These are phyloP conservation scores for Mesoclemmys tuberculata DNA, from an alignment of 2,113 vertebrate genomes.

Conservation along the genomic window DNA sequence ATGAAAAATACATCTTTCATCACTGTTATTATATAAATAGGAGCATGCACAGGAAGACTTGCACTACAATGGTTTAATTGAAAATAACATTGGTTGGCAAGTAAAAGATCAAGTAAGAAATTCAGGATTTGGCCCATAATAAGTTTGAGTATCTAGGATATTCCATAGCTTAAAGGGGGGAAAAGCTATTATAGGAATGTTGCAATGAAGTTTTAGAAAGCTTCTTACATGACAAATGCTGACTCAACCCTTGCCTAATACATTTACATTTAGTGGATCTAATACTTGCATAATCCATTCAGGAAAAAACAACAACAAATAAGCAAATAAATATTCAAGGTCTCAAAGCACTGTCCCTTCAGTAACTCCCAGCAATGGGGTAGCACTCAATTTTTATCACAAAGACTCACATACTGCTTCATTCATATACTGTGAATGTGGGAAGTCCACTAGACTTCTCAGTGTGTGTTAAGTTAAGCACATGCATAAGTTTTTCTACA, in stretches of 20 bases:
- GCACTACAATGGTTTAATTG: not conserved
- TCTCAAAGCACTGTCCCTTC: not conserved
- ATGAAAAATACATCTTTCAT: not conserved
- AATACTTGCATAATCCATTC: not conserved
- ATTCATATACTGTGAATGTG: not conserved
- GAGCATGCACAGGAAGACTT: not conserved
- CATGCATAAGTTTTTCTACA: fast-evolving
- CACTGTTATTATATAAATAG: not conserved
- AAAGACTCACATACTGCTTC: not conserved
- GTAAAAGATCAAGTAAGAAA: not conserved
- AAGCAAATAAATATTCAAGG: not conserved
- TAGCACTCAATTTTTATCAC: not conserved
- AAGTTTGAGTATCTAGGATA: not conserved
- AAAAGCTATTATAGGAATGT: not conserved
- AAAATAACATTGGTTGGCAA: not conserved
- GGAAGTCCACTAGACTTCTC: not conserved
- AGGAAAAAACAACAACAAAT: not conserved
- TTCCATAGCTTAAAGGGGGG: not conserved
- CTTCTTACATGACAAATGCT: not conserved
- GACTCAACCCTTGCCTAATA: not conserved
- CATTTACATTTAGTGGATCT: not conserved
- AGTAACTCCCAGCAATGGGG: not conserved
- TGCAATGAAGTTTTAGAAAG: not conserved
- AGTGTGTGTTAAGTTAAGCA: not conserved
- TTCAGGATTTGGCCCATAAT: not conserved